Evolutionary conservation across 2,797 vertebrate genomes (phyloP).

Genomic region (Myotis findleyi): DNA sequence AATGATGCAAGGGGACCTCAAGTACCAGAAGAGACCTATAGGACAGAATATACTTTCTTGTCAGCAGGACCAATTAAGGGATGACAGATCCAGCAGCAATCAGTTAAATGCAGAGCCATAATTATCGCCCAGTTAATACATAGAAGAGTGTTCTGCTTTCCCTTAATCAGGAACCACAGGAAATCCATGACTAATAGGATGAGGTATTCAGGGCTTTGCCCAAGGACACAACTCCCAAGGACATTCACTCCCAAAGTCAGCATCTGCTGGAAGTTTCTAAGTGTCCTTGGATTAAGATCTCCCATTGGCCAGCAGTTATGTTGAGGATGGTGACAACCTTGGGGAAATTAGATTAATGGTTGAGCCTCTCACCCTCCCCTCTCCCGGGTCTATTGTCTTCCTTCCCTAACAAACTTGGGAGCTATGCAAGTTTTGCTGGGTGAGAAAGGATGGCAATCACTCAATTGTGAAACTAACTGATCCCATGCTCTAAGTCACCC

Average conservation of each 20-base stretch:
- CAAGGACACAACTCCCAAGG: not conserved
- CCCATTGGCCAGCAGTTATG: not conserved
- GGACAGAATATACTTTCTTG: not conserved
- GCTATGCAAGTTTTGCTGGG: not conserved
- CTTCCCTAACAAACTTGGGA: not conserved
- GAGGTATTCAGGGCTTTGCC: not conserved
- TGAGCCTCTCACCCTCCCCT: not conserved
- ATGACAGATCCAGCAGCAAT: not conserved
- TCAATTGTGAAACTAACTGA: not conserved
- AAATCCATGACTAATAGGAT: constrained; percentile 6
- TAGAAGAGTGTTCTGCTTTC: not conserved
- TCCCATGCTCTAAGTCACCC: not conserved
- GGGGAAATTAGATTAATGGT: not conserved
- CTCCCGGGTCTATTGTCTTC: not conserved
- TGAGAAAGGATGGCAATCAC: not conserved
- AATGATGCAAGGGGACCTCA: not conserved
- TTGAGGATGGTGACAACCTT: not conserved
- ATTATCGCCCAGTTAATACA: constrained; percentile 9
- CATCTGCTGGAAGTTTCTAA: not conserved
- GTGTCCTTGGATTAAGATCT: not conserved
- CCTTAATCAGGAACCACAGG: not conserved
- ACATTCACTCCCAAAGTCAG: not conserved
- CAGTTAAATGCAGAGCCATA: constrained; percentile 5
- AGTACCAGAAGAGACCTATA: not conserved
- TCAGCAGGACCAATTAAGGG: not conserved